Evolutionary conservation across 2,113 vertebrate species (phyloP).

Genomic region (Tretioscincus oriximinensis): DNA sequence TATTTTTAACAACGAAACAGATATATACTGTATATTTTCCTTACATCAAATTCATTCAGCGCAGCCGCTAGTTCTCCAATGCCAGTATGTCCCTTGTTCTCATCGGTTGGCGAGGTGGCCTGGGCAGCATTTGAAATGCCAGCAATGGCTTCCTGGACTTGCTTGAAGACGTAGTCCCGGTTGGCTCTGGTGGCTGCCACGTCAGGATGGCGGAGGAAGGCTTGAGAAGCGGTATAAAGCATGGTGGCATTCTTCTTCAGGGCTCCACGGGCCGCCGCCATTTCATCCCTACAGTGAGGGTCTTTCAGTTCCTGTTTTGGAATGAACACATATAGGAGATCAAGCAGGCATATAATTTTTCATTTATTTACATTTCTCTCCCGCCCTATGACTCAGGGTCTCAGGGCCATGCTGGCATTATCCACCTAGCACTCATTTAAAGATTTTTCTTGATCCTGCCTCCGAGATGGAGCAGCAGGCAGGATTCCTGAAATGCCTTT

Average conservation of each 20-base stretch:
- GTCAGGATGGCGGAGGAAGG: constrained; percentile 94
- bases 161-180: constrained; percentile 97
- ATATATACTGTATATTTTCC: constrained; percentile 35
- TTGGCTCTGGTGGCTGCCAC: constrained; percentile 96
- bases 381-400: too few relatives aligned
- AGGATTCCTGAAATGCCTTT: too few relatives aligned
- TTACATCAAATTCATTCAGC: constrained; percentile 97
- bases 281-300: constrained; percentile 95
- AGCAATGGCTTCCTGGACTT: constrained; percentile 96
- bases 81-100: constrained; percentile 94
- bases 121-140: constrained; percentile 96
- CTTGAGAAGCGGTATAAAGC: constrained; percentile 96
- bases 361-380: too few relatives aligned
- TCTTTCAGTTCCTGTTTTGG: constrained; percentile 89
- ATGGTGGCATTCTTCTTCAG: constrained; percentile 98
- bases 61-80: constrained; percentile 97
- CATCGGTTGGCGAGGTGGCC: constrained; percentile 91
- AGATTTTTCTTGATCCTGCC: too few relatives aligned
- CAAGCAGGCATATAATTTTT: background rate
- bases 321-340: background rate
- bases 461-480: too few relatives aligned
- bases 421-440: too few relatives aligned
- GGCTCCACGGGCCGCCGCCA: constrained; percentile 94
- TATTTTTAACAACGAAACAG: too few relatives aligned
- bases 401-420: too few relatives aligned